Base-by-base conservation (phyloP, 2,113 vertebrate species). In the Emydura subglobosa region DNA sequence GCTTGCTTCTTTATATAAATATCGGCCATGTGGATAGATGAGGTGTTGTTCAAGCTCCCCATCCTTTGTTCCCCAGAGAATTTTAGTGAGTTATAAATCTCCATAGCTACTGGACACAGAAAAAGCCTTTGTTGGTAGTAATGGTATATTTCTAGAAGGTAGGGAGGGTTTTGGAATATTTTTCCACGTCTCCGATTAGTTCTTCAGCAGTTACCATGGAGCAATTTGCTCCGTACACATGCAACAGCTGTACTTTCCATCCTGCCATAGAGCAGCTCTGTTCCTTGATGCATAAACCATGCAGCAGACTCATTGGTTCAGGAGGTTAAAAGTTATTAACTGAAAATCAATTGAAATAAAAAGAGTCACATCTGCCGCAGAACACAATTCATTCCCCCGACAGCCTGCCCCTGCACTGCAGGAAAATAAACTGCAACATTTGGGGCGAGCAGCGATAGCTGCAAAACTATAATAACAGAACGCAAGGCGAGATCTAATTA, bases 281-380 rank as follows among this genome's bases (percentile, higher is more conserved):
- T 42, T 14, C 39, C 4, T 2, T 42, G 76, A 85, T 5, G 19
- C 82, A n/a, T 12, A 19, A 85, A 65, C 65, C 50, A 89, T 34
- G 6, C 1, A 1, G 80, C 61, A 86, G 80, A 47, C 14, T 17
- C 83, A 27, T 84, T 25, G 9, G 94, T 94, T 92, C 94, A 50
- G 82, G 57, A 95, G 92, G 90, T 93, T 95, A 91, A 90, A 94
- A 95, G 91, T 96, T 96, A 96, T 95, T 90, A 97, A 96, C 87
- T 85, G 84, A 95, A 90, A 97, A 97, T 94, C 94, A 85, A 49
- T 65, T 11, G 86, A 84, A 96, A 91, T 74, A 79, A 86, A 53
- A 86, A 87, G 85, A 83, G 39, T 51, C 83, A 83, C 49, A 44
- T 91, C 85, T 91, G 88, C 68, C 10, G 29, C 59, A 53, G 86